These are phyloP conservation scores for Rhinella marina DNA, from an alignment of 2,797 vertebrate genomes.

Conservation along the genomic window DNA sequence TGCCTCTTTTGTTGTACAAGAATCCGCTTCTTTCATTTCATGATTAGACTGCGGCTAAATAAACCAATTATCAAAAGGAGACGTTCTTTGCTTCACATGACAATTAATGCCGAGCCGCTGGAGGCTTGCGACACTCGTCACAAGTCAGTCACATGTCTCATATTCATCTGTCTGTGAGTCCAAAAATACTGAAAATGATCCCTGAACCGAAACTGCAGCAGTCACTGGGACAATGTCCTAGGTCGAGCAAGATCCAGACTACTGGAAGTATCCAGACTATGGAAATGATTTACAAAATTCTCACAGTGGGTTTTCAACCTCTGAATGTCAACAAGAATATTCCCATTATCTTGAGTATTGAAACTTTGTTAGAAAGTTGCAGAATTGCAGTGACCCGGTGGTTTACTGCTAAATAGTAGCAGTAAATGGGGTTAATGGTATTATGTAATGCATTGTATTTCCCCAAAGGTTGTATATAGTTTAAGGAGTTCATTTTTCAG, in stretches of 20 bases:
- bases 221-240: not conserved
- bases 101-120: not conserved
- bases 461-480: no score
- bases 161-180: no score
- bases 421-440: no score
- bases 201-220: not conserved
- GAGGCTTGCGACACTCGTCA: not conserved
- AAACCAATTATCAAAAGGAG: slow-evolving; percentile 29
- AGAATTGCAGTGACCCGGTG: no score
- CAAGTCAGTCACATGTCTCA: not conserved
- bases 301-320: no score
- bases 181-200: not conserved
- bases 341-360: no score
- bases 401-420: no score
- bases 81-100: not conserved
- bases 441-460: no score
- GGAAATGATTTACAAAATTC: not conserved
- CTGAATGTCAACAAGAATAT: no score
- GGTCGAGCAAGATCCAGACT: not conserved
- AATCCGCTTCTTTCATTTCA: slow-evolving; percentile 39
- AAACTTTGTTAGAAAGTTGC: no score
- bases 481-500: no score
- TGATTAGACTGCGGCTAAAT: slow-evolving; percentile 16
- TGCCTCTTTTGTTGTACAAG: slow-evolving; percentile 2
- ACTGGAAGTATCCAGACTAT: not conserved